Conservation (phyloP, 2,113 vertebrate species). For the Carettochelys insculpta region DNA sequence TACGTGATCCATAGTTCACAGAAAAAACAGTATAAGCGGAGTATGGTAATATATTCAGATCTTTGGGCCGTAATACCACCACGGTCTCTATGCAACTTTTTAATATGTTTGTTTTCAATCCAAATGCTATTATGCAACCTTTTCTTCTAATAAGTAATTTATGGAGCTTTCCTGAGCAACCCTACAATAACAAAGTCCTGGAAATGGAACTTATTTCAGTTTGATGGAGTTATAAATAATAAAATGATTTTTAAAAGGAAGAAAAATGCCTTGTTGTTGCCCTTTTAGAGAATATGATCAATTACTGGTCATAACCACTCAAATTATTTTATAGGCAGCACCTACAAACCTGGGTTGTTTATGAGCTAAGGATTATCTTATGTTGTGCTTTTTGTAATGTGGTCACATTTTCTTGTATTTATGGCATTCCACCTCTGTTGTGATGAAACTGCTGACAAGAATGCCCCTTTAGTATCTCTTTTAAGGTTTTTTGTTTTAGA, state of each 20-base stretch:
- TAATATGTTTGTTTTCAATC: background rate
- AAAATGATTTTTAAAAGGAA: conserved; percentile 19
- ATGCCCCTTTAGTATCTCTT: conserved; percentile 59
- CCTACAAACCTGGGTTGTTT: conserved; percentile 11
- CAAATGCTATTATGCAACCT: background rate
- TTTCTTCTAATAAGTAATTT: background rate
- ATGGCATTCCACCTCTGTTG: conserved; percentile 56
- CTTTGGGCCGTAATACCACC: background rate
- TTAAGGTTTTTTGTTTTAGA: conserved; percentile 78
- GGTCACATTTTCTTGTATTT: conserved; percentile 42
- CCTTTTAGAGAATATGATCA: conserved; percentile 3
- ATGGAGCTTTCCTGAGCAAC: background rate
- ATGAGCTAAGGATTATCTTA: conserved; percentile 12
- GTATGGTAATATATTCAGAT: background rate
- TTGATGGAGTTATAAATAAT: background rate
- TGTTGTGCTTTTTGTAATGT: conserved; percentile 35
- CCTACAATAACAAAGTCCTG: background rate
- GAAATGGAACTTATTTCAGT: background rate
- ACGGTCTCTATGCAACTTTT: background rate
- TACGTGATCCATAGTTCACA: background rate
- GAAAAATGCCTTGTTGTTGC: background rate
- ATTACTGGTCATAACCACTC: background rate
- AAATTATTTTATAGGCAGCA: background rate
- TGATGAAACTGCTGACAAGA: conserved; percentile 53
- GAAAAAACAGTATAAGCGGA: background rate